Base-by-base conservation (phyloP, 2,888 invertebrate species). In the Selenia dentaria region DNA sequence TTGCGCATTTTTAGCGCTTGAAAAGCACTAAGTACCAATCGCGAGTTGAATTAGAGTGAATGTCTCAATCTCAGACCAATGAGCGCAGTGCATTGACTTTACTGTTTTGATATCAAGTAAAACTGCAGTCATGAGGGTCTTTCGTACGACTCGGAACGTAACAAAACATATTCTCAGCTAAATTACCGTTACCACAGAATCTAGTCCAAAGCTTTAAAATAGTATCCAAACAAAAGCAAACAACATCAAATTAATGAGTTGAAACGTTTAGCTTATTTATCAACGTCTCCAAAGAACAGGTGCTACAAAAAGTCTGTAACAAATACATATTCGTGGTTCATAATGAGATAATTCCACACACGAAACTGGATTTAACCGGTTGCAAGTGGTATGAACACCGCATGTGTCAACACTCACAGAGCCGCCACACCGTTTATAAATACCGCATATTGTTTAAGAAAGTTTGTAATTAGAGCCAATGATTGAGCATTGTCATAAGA, bases 371-470 rank as follows among this genome's bases (percentile, higher is more conserved):
- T 33, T 6, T 25, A 62, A 66, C 74, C 61, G 57, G 73, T 70
- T 70, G 38, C 20, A 62, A 54, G 57, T 67, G 60, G 74, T 67
- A 59, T 34, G 11, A 27, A 29, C 28, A 24, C 48, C 47, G 59
- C 48, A 52, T 61, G 57, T 67, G 62, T 66, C 62, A 63, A 60
- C 65, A 65, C 42, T 41, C 50, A 45, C 43, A 39, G 51, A 59
- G 43, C 43, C 40, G 53, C 59, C 44, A 16, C 59, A 54, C 39
- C 56, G 70, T 69, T 74, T 80, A 76, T 79, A 79, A 80, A 80
- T 73, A 79, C 57, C 48, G 32, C 54, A 62, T 67, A 69, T 68
- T 70, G 70, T 70, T 59, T 63, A 70, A 65, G 70, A 68, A 60
- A 64, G 68, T 70, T 66, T 68, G 64, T 62, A 61, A 62, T 65